Percentiles rank a stretch among this genome's conserved stretches.
Conservation (phyloP, 2,888 invertebrate genomes). For the Drosophila infuscata region DNA sequence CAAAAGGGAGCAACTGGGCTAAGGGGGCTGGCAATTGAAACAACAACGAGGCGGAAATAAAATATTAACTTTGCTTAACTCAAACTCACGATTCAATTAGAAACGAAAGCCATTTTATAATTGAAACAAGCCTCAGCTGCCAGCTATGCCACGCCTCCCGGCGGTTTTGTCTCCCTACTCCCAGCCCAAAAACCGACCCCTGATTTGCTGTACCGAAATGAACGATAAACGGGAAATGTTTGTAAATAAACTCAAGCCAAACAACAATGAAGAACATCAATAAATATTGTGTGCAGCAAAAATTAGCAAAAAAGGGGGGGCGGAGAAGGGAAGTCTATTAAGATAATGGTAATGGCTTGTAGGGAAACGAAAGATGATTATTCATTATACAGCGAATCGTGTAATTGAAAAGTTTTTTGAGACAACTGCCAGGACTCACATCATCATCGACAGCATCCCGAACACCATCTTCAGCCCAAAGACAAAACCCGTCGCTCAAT, state of each 20-base stretch:
- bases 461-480: conserved; percentile 28
- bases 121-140: conserved; percentile 64
- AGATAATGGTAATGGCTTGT: conserved; percentile 46
- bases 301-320: conserved; percentile 4
- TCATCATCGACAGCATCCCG: conserved; percentile 15
- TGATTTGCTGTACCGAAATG: conserved; percentile 21
- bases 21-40: conserved; percentile 51
- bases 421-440: conserved; percentile 32
- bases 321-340: conserved; percentile 6
- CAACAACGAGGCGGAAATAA: conserved; percentile 68
- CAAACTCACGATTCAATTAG: conserved; percentile 78
- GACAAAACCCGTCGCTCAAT: conserved; percentile 68
- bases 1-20: conserved; percentile 10
- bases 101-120: conserved; percentile 83
- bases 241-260: conserved; percentile 34
- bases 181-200: conserved; percentile 4
- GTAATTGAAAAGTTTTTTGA: conserved; percentile 74
- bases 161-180: background rate
- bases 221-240: conserved; percentile 20
- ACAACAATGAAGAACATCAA: conserved; percentile 62
- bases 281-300: conserved; percentile 55
- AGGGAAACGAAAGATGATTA: conserved; percentile 38
- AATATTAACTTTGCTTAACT: conserved; percentile 73
- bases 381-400: conserved; percentile 50
- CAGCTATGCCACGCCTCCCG: conserved; percentile 24